Percentiles rank a stretch among this genome's conserved stretches.
Evolutionary conservation across 2,113 vertebrate genomes (phyloP).

Genomic region (Anarrhichthys ocellatus): DNA sequence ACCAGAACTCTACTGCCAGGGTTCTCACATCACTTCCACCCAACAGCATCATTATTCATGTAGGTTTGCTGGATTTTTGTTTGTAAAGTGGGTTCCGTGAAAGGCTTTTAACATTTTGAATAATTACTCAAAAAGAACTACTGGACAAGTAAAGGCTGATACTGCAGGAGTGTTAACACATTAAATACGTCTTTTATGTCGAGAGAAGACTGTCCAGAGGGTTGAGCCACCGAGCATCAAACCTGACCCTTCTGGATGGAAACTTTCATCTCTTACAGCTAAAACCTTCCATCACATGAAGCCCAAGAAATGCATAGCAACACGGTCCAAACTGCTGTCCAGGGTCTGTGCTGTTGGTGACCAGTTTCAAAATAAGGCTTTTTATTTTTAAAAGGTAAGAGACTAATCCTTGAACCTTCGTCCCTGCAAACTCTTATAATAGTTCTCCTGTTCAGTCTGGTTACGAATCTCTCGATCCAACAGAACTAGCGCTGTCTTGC

Average conservation of each 20-base stretch:
- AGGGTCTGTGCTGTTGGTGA: conserved; percentile 12
- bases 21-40: neutral
- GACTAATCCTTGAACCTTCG: conserved; percentile 87
- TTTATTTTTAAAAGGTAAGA: conserved; percentile 44
- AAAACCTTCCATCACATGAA: neutral
- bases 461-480: conserved; percentile 72
- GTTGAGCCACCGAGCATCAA: neutral
- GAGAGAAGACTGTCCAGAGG: neutral
- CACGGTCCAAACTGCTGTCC: conserved; percentile 20
- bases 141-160: neutral
- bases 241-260: neutral
- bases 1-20: no score
- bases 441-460: conserved; percentile 86
- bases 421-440: conserved; percentile 89
- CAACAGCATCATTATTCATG: no score
- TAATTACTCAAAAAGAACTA: neutral
- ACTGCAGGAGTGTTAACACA: neutral
- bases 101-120: neutral
- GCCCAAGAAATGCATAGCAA: conserved; percentile 8
- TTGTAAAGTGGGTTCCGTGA: neutral
- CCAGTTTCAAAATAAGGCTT: conserved; percentile 51
- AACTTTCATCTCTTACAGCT: neutral
- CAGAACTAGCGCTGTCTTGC: conserved; percentile 82
- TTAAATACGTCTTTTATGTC: neutral
- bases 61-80: no score